These are phyloP conservation scores for Ellobium chinense DNA, from an alignment of 2,888 invertebrate species.

Conservation along the genomic window DNA sequence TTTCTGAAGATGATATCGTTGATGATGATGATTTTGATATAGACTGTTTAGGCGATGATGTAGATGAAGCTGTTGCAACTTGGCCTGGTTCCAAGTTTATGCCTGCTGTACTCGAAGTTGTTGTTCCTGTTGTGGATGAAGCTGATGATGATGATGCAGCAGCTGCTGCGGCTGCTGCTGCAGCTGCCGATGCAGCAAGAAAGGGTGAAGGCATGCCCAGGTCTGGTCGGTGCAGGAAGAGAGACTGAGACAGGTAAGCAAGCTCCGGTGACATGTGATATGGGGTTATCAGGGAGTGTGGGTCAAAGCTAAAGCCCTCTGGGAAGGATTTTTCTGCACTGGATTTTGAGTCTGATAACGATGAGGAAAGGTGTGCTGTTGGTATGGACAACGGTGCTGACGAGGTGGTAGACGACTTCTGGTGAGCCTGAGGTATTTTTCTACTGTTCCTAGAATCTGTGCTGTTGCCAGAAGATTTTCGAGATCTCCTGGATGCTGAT, in stretches of 20 bases:
- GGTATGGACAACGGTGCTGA: slow-evolving; percentile 44
- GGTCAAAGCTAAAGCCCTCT: slow-evolving; percentile 31
- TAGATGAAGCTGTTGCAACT: slow-evolving; percentile 11
- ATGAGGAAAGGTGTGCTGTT: slow-evolving; percentile 14
- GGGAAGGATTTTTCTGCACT: background rate
- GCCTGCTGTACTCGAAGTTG: background rate
- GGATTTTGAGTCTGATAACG: background rate
- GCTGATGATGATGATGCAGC: slow-evolving; percentile 3
- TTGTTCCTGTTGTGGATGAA: background rate
- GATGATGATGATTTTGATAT: slow-evolving; percentile 11
- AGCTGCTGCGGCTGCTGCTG: slow-evolving; percentile 3
- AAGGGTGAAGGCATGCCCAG: slow-evolving; percentile 34
- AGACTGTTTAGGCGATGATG: slow-evolving; percentile 40
- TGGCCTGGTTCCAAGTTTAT: slow-evolving; percentile 10
- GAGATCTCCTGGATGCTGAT: slow-evolving; percentile 18
- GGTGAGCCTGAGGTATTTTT: slow-evolving; percentile 34
- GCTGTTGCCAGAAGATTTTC: background rate
- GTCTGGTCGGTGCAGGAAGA: slow-evolving; percentile 41
- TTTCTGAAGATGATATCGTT: slow-evolving; percentile 4
- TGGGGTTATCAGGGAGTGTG: slow-evolving; percentile 36
- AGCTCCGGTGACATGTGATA: slow-evolving; percentile 46
- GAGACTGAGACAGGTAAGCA: slow-evolving; percentile 43
- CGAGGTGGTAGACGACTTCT: slow-evolving; percentile 23
- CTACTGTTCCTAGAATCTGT: slow-evolving; percentile 1
- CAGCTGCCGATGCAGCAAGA: slow-evolving; percentile 9